Evolutionary conservation across 1,140 invertebrate genomes (phyloP), one percentile per base, ranked within the genome.

Genomic region (Marisa cornuarietis): DNA sequence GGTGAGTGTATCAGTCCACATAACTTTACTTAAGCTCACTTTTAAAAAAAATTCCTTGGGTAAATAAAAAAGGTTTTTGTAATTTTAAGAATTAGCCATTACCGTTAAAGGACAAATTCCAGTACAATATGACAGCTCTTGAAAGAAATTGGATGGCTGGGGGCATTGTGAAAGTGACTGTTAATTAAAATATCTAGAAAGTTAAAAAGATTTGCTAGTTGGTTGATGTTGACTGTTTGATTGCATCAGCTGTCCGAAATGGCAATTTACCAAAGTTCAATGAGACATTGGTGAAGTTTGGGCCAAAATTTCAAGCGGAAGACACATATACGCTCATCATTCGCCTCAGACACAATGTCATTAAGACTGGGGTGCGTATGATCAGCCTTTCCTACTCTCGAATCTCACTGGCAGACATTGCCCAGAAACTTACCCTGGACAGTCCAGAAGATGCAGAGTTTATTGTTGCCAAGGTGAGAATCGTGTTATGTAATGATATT

Each of bases 381-480:
- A 99, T 99, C 90, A 98, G 97, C 20, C 90, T 98, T 2, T 98
- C 98, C 0, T 99, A 99, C 91, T 99, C 98, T 0, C 93, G 96
- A 73, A 99, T 99, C 83, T 98, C 97, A 16, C 95, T 99, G 0
- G 93, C 94, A 79, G 97, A 99, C 91, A 98, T 99, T 86, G 97
- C 98, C 14, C 93, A 94, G 81, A 99, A 99, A 88, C 91, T 99
- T 42, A 95, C 96, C 18, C 91, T 99, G 24, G 97, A 98, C 88
- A 98, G 96, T 16, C 95, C 96, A 7, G 97, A 98, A 88, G 98
- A 99, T 94, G 98, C 98, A 0, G 98, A 99, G 90, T 99, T 98
- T 89, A 99, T 99, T 89, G 98, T 99, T 0, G 97, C 98, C 0
- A 99, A 99, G 92, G 93, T 87, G 80, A 76, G 81, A 2, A 9